Evolutionary conservation across 2,113 vertebrate genomes (phyloP).

Genomic region (Mirza zaza): DNA sequence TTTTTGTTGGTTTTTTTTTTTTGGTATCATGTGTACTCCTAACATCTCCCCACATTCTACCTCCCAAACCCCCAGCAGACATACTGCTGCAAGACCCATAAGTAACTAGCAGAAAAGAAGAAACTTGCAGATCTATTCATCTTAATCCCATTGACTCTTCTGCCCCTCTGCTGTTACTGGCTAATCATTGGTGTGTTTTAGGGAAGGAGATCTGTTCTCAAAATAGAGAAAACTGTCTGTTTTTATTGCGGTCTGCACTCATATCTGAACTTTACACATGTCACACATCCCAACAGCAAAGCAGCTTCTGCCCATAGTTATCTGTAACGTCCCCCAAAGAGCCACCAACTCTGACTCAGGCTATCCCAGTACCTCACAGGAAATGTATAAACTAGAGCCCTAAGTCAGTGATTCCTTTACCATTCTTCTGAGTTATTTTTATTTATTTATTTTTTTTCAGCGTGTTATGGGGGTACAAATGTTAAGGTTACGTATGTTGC

Average conservation of each 20-base stretch:
- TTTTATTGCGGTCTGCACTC: not conserved
- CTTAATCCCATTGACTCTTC: not conserved
- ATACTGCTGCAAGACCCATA: not conserved
- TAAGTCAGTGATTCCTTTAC: not conserved
- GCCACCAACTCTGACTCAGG: not conserved
- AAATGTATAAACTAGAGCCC: not conserved
- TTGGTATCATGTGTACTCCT: not conserved
- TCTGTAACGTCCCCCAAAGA: not conserved
- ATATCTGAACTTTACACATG: not conserved
- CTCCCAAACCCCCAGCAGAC: not conserved
- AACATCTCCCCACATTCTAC: not conserved
- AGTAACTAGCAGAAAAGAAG: not conserved
- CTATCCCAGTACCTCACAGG: not conserved
- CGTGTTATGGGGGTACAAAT: no score
- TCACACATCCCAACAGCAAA: not conserved
- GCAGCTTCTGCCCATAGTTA: not conserved
- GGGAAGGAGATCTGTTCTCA: not conserved
- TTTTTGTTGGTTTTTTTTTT: not conserved
- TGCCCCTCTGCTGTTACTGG: not conserved
- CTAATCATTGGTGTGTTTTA: not conserved
- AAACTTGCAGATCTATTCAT: not conserved
- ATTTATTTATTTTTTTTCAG: no score
- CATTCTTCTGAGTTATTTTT: not conserved
- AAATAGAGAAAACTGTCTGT: not conserved
- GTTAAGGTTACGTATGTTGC: no score